Conservation (phyloP, 2,113 vertebrate genomes). For the Hemichromis elongatus region DNA sequence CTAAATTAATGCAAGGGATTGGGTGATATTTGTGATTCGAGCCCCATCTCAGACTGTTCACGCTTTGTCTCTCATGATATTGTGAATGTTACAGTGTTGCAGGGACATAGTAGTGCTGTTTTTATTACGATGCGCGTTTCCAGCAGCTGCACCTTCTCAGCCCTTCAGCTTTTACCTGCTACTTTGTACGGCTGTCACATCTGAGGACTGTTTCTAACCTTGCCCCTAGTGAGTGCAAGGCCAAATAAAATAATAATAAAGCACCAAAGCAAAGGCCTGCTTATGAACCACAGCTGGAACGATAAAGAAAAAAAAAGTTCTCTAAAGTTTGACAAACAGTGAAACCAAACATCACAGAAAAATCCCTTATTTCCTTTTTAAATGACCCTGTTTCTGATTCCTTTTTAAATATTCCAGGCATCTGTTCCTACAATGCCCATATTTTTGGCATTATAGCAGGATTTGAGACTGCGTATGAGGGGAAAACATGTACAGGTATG, state of each 20-base stretch:
- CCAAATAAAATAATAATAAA: constrained; percentile 14
- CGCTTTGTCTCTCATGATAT: background rate
- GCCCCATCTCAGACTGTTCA: background rate
- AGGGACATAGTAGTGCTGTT: background rate
- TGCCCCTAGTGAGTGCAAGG: background rate
- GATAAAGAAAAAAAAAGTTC: background rate
- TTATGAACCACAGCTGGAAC: background rate
- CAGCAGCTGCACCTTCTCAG: constrained; percentile 20
- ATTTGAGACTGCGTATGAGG: background rate
- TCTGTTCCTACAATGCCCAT: background rate
- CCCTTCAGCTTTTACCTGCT: constrained; percentile 33
- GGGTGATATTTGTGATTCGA: background rate
- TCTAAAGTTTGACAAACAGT: background rate
- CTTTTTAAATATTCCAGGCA: background rate
- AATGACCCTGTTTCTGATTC: background rate
- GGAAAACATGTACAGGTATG: background rate
- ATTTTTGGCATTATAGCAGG: background rate
- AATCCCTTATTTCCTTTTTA: background rate
- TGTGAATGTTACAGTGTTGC: constrained; percentile 8
- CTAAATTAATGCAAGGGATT: background rate
- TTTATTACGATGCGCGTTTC: constrained; percentile 26
- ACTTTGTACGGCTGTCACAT: constrained; percentile 44
- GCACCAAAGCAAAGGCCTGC: background rate
- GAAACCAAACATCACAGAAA: background rate
- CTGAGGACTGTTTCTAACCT: background rate